Conservation (phyloP, 2,113 vertebrate genomes). For the Pipa parva region DNA sequence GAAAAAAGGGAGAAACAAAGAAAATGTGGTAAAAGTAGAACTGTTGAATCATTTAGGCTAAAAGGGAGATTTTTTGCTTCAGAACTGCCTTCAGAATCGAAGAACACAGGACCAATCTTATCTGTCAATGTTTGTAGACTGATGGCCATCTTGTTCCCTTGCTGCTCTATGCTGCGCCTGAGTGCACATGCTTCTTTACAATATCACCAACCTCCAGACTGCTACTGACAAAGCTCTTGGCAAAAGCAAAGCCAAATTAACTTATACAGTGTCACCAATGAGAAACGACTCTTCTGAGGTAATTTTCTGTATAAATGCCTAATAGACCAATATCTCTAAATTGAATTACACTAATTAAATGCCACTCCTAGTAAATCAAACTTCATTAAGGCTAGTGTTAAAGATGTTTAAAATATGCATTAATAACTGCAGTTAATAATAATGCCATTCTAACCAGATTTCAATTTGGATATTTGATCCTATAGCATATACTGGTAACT, state of each 20-base stretch:
- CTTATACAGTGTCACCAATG: conserved; percentile 59
- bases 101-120: background rate
- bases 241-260: conserved; percentile 57
- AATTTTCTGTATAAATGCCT: conserved; percentile 58
- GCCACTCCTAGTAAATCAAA: conserved; percentile 60
- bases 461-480: too few relatives aligned
- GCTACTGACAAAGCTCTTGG: conserved; percentile 56
- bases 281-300: conserved; percentile 58
- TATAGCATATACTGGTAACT: too few relatives aligned
- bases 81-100: background rate
- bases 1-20: background rate
- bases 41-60: too few relatives aligned
- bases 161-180: conserved; percentile 51
- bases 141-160: background rate
- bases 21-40: too few relatives aligned
- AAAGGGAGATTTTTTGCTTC: background rate
- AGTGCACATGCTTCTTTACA: conserved; percentile 53
- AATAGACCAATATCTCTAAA: conserved; percentile 57
- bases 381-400: conserved; percentile 55
- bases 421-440: too few relatives aligned
- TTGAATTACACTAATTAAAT: conserved; percentile 65
- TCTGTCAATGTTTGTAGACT: conserved; percentile 34
- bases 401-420: conserved; percentile 62
- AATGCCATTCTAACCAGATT: too few relatives aligned
- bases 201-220: conserved; percentile 61